Evolutionary conservation across 2,113 vertebrate species (phyloP).

Genomic region (Cyanoderma ruficeps): DNA sequence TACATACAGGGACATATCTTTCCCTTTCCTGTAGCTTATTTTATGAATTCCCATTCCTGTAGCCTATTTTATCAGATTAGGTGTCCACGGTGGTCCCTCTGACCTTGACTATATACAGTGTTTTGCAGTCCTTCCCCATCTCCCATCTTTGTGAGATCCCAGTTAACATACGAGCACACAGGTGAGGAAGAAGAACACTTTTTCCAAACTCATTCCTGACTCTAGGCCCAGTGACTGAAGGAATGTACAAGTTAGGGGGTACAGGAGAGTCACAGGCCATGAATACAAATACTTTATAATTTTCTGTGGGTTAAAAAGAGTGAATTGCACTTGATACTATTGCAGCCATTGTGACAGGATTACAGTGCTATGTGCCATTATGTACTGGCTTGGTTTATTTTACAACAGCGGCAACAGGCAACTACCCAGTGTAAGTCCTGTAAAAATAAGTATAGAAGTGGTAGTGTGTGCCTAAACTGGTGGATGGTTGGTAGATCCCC

Average conservation of each 20-base stretch:
- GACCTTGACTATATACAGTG: not conserved
- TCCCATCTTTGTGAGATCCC: not conserved
- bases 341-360: not conserved
- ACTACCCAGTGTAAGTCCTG: not conserved
- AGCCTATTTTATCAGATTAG: not conserved
- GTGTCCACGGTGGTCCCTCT: not conserved
- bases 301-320: not conserved
- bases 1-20: not conserved
- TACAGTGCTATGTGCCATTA: not conserved
- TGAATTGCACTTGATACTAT: not conserved
- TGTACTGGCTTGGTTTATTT: not conserved
- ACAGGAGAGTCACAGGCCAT: not conserved
- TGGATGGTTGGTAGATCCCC: not conserved
- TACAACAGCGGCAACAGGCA: not conserved
- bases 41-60: not conserved
- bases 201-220: not conserved
- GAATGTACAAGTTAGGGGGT: not conserved
- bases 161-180: fast-evolving
- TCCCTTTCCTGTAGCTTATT: not conserved
- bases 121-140: not conserved
- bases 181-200: not conserved
- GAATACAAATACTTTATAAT: not conserved
- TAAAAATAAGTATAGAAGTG: not conserved
- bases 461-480: not conserved
- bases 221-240: not conserved